Conservation (phyloP, 1,140 invertebrate species). For the Grapholita molesta region DNA sequence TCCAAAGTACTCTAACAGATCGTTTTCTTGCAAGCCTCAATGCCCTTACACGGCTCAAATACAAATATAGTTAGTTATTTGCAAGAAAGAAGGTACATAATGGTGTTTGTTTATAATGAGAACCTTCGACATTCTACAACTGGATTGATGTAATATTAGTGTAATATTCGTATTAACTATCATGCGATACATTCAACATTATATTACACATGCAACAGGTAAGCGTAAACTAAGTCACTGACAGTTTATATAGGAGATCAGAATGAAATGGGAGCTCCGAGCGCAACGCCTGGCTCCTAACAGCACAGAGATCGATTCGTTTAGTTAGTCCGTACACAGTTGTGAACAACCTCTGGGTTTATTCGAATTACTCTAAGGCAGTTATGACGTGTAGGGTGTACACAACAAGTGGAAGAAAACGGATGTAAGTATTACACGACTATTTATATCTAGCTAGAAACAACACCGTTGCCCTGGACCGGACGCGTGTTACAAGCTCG, state of each 20-base stretch:
- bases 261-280: neutral
- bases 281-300: neutral
- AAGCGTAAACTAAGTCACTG: slow-evolving; percentile 10
- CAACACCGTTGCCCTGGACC: neutral
- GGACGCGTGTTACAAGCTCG: slow-evolving; percentile 2
- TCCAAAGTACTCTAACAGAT: slow-evolving; percentile 16
- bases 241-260: slow-evolving; percentile 6
- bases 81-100: slow-evolving; percentile 10
- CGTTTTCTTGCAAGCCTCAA: slow-evolving; percentile 15
- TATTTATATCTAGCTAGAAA: neutral
- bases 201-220: slow-evolving; percentile 2
- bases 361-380: slow-evolving; percentile 6
- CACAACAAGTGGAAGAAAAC: slow-evolving; percentile 4
- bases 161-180: slow-evolving; percentile 5
- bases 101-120: neutral
- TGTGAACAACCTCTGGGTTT: neutral
- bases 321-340: neutral
- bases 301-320: neutral
- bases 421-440: neutral
- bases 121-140: slow-evolving; percentile 9
- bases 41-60: slow-evolving; percentile 14
- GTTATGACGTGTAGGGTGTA: neutral
- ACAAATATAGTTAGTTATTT: neutral
- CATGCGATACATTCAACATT: slow-evolving; percentile 11
- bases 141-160: neutral